Percentiles rank a stretch among this genome's conserved stretches.
Evolutionary conservation across 2,113 vertebrate genomes (phyloP).

Genomic region (Boleophthalmus pectinirostris): DNA sequence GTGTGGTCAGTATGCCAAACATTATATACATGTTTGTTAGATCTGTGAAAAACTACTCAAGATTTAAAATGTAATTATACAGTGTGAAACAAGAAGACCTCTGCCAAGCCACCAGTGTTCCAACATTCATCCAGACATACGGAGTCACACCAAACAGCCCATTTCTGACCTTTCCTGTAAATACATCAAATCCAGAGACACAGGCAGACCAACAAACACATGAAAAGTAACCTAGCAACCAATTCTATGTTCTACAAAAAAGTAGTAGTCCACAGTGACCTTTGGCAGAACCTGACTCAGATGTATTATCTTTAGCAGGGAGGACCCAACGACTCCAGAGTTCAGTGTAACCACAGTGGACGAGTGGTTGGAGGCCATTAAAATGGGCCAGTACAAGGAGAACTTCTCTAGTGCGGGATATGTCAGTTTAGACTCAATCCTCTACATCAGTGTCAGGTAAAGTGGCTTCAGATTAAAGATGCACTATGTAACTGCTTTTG

Average conservation of each 20-base stretch:
- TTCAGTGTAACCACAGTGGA: slow-evolving; percentile 80
- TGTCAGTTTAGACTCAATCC: slow-evolving; percentile 80
- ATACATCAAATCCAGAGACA: slow-evolving; percentile 1
- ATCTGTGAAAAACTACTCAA: background rate
- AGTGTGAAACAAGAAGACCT: background rate
- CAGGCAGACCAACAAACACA: slow-evolving; percentile 3
- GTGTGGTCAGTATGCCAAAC: slow-evolving; percentile 67
- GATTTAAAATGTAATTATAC: background rate
- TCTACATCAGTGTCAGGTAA: slow-evolving; percentile 82
- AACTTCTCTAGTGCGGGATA: slow-evolving; percentile 82
- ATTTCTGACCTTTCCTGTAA: slow-evolving; percentile 3
- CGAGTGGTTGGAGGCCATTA: slow-evolving; percentile 83
- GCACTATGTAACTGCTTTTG: too few relatives aligned
- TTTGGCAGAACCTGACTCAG: slow-evolving; percentile 20
- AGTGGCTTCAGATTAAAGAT: background rate
- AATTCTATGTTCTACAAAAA: background rate
- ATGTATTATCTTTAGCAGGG: slow-evolving; percentile 66
- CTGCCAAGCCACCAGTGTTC: slow-evolving; percentile 3
- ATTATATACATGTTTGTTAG: background rate
- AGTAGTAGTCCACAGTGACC: background rate
- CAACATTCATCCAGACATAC: slow-evolving; percentile 1
- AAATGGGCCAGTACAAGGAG: slow-evolving; percentile 84
- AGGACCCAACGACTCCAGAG: slow-evolving; percentile 78
- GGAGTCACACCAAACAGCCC: slow-evolving; percentile 1
- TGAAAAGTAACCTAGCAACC: background rate